These are phyloP conservation scores for Poeciliopsis gracilis DNA, from an alignment of 2,797 vertebrate species.

Conservation along the genomic window DNA sequence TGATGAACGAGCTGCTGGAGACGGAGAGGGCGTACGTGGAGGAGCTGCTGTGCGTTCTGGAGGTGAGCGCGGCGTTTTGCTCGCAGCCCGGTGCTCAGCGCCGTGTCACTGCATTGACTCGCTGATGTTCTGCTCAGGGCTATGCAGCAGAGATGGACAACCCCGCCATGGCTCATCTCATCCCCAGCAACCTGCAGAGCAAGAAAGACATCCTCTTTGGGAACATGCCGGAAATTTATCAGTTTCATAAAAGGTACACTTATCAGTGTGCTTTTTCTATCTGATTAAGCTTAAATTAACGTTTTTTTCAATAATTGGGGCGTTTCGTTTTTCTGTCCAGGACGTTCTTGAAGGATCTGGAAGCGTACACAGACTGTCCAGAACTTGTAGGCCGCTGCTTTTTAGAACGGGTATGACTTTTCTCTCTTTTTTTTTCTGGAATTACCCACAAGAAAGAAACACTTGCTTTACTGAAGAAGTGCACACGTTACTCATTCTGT, in stretches of 20 bases:
- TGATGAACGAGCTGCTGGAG: conserved; percentile 97
- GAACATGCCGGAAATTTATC: conserved; percentile 97
- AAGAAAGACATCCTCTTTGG: conserved; percentile 95
- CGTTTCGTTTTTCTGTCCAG: conserved; percentile 65
- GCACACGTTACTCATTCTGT: background rate
- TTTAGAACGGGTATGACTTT: conserved; percentile 86
- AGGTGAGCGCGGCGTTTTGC: conserved; percentile 74
- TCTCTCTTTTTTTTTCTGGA: background rate
- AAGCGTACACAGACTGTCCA: conserved; percentile 89
- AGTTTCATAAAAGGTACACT: conserved; percentile 93
- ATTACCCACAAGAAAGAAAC: background rate
- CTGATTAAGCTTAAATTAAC: background rate
- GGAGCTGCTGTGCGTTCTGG: conserved; percentile 94
- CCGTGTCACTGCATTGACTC: no score
- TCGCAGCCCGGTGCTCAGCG: no score
- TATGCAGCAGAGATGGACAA: conserved; percentile 97
- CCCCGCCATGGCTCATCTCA: conserved; percentile 88
- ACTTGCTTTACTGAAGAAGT: background rate
- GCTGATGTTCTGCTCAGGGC: conserved; percentile 78
- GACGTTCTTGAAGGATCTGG: conserved; percentile 93
- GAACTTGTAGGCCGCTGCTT: conserved; percentile 96
- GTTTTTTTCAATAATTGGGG: background rate
- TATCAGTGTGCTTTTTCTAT: background rate
- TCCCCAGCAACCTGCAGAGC: conserved; percentile 86
- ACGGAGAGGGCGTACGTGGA: conserved; percentile 95